Percentiles rank a stretch among this genome's conserved stretches.
phyloP scores from a whole-genome alignment of 2,113 vertebrate species.

The Sceloporus undulatus region DNA sequence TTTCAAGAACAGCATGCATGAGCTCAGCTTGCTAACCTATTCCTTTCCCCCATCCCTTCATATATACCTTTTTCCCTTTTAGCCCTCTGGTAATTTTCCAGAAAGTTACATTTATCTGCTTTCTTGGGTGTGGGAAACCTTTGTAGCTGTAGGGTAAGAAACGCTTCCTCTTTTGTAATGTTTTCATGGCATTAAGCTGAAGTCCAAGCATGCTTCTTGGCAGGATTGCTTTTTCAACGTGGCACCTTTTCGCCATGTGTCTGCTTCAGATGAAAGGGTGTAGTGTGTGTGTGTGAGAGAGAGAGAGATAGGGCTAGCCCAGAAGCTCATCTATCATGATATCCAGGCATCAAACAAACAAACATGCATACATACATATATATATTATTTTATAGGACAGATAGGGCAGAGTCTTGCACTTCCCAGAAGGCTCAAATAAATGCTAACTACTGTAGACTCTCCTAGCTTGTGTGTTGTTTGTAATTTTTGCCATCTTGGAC shows the following conservation, averaged over 20 bases:
- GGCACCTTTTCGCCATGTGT: background rate
- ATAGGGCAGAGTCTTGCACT: no score
- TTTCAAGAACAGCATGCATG: background rate
- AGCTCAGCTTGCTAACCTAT: background rate
- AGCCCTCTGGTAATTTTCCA: slow-evolving; percentile 3
- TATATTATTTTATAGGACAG: no score
- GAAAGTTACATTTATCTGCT: slow-evolving; percentile 50
- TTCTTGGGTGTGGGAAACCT: slow-evolving; percentile 48
- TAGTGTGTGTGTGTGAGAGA: no score
- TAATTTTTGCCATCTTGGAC: no score
- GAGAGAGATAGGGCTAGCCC: no score
- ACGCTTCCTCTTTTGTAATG: slow-evolving; percentile 57
- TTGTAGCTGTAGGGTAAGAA: slow-evolving; percentile 52
- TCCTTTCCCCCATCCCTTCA: background rate
- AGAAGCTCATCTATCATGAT: no score
- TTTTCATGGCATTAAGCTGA: slow-evolving; percentile 63
- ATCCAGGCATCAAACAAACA: no score
- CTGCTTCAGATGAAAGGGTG: background rate
- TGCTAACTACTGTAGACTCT: no score
- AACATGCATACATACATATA: no score
- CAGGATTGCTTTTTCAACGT: background rate
- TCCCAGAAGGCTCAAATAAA: no score
- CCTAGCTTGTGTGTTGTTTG: no score
- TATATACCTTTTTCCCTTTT: background rate
- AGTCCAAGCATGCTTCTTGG: slow-evolving; percentile 57